Conservation (phyloP, 2,797 vertebrate species). For the Lepus oiostolus region DNA sequence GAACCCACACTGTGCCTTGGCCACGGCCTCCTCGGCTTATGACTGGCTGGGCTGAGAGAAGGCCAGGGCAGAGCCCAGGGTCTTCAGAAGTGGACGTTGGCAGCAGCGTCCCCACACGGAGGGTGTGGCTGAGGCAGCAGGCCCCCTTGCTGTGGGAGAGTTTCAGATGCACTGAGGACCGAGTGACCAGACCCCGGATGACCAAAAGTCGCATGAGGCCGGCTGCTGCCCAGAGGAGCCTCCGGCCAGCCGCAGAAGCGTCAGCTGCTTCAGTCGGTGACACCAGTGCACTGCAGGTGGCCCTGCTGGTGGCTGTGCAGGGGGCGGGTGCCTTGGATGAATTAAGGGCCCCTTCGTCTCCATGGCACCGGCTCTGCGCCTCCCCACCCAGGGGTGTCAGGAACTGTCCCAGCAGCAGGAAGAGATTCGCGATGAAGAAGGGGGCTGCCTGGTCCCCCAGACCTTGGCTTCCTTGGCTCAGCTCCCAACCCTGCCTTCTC, state of each 20-base stretch:
- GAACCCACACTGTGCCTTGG: accelerated
- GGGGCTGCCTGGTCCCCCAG: background rate
- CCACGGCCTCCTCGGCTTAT: background rate
- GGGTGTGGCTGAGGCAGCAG: too few relatives aligned
- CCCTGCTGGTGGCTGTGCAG: accelerated
- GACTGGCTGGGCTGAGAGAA: background rate
- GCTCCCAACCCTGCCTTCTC: background rate
- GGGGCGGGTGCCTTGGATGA: background rate
- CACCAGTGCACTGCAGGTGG: background rate
- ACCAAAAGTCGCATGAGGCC: accelerated
- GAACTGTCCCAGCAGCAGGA: background rate
- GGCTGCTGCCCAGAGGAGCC: background rate
- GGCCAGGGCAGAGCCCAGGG: background rate
- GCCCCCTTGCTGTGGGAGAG: background rate
- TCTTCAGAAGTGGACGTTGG: background rate
- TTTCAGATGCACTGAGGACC: background rate
- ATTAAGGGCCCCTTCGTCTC: background rate
- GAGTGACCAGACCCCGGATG: accelerated
- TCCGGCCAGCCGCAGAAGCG: background rate
- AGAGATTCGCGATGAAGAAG: background rate
- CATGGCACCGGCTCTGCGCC: accelerated
- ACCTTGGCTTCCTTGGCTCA: background rate
- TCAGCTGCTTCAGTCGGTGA: background rate
- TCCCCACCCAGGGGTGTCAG: background rate
- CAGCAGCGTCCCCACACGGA: background rate